These are phyloP conservation scores for Conomelus anceps DNA, from an alignment of 2,888 invertebrate species.

Conservation along the genomic window DNA sequence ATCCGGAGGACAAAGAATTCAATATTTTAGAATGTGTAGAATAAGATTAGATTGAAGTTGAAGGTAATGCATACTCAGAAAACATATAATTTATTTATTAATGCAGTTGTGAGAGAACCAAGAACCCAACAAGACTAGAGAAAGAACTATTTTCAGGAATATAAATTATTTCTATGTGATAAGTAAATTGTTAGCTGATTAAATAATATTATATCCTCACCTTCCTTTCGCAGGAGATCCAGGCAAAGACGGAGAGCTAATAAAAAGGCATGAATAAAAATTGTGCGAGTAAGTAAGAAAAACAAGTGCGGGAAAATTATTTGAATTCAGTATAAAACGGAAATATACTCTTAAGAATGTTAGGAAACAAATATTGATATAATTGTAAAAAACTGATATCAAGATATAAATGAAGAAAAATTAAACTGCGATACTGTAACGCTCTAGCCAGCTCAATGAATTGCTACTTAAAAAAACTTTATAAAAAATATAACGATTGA, in stretches of 20 bases:
- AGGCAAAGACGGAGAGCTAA: conserved; percentile 37
- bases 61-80: not conserved
- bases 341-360: not conserved
- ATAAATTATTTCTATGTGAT: not conserved
- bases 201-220: conserved; percentile 30
- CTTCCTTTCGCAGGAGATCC: conserved; percentile 37
- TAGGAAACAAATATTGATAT: not conserved
- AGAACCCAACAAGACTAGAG: not conserved
- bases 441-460: too few species aligned
- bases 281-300: not conserved
- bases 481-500: too few species aligned
- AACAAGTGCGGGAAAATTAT: conserved; percentile 5
- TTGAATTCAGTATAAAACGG: not conserved
- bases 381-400: not conserved
- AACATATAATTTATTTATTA: too few species aligned
- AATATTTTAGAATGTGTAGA: too few species aligned
- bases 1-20: too few species aligned
- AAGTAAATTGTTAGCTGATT: too few species aligned
- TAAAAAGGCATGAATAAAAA: conserved; percentile 17
- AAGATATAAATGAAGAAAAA: not conserved
- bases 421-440: too few species aligned
- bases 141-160: not conserved
- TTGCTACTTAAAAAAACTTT: too few species aligned
- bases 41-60: too few species aligned
- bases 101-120: not conserved